Evolutionary conservation across 2,113 vertebrate genomes (phyloP), one percentile per base, ranked within the genome.

Genomic region (Catharus fuscescens): DNA sequence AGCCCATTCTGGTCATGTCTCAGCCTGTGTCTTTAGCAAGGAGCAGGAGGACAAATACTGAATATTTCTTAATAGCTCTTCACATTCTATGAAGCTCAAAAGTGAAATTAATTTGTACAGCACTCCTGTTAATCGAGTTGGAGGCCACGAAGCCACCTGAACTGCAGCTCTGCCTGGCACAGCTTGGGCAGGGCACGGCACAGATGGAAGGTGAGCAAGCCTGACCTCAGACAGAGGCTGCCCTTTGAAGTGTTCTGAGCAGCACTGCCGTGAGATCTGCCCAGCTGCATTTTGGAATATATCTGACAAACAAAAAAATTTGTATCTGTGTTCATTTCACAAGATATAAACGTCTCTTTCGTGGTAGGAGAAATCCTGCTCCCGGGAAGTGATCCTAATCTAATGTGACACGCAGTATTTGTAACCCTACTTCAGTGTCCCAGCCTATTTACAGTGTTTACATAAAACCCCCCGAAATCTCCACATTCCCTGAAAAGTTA

Each of bases 391-490:
- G 97, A 97, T 96, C 95, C 96, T 97, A 98, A 97, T 97, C 91
- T 96, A 94, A 97, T 88, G 71, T 98, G 97, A 98, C 97, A 97
- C 31, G 48, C 28, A 9, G 94, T 97, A 98, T 98, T 98, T 98
- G 96, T 96, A 97, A 73, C 97, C 69, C 57, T 96, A 96, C 91
- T 98, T 95, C 62, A 91, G 90, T 97, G 96, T 97, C 97, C 96
- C 95, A 97, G 95, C 97, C 96, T 97, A 97, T 97, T 98, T 97
- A 97, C 90, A 96, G 90, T 96, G 96, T 97, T 98, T 98, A 97
- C 92, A 97, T 97, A 97, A 97, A 95, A 96, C 6, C 36, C 56
- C 64, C 95, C 80, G 24, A 97, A 95, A 97, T 97, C 91, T 97
- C 95, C 90, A 42, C 94, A 70, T 94, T 65, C 90, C 81, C 77